phyloP scores from a whole-genome alignment of 2,888 invertebrate genomes.

The Lasioglossum vierecki region DNA sequence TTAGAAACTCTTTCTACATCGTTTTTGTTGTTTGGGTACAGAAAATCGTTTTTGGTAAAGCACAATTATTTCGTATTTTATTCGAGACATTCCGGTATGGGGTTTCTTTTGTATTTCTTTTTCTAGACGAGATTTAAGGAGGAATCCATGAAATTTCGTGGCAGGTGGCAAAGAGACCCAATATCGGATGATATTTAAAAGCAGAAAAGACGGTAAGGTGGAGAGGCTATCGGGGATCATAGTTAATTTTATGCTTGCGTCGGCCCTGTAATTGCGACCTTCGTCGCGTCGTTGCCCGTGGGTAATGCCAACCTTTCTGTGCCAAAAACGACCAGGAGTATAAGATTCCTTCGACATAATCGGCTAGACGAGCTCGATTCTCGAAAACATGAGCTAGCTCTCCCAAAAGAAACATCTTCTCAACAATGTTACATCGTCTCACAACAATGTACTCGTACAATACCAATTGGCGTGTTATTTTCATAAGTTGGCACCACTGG shows the following conservation, averaged over 20 bases:
- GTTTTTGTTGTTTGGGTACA: background rate
- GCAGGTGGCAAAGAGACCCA: background rate
- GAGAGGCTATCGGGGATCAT: conserved; percentile 53
- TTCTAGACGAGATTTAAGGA: background rate
- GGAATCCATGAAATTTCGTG: background rate
- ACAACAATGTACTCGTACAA: background rate
- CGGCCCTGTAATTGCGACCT: conserved; percentile 56
- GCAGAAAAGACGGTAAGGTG: conserved; percentile 32
- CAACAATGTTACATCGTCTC: background rate
- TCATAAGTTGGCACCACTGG: background rate
- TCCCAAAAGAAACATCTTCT: background rate
- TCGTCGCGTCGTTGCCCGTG: conserved; percentile 54
- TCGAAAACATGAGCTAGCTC: background rate
- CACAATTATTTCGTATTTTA: background rate
- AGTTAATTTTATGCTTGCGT: conserved; percentile 62
- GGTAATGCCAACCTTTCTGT: conserved; percentile 60
- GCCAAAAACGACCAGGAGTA: conserved; percentile 57
- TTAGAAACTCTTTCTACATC: background rate
- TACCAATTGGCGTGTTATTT: background rate
- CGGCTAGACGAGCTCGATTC: conserved; percentile 9
- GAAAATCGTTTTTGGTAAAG: background rate
- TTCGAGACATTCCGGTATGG: background rate
- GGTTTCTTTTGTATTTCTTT: background rate
- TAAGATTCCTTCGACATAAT: conserved; percentile 36
- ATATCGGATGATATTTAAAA: conserved; percentile 16